These are phyloP conservation scores for Cryptoprocta ferox DNA, from an alignment of 2,797 vertebrate species.

Conservation along the genomic window DNA sequence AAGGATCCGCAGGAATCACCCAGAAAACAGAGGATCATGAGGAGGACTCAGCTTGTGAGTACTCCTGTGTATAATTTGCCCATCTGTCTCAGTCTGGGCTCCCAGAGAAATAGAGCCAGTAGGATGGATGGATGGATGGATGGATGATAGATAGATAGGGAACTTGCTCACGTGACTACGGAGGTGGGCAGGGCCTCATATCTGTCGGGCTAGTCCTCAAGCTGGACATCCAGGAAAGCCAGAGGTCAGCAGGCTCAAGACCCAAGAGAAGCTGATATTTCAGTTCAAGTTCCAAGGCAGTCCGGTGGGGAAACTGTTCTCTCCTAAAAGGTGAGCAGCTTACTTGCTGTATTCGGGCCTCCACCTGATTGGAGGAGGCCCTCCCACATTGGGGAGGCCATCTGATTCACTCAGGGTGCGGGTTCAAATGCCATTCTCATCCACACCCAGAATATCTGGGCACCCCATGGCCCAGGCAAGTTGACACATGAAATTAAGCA, in stretches of 20 bases:
- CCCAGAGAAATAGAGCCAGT: not conserved
- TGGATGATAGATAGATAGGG: no score
- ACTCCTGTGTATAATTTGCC: not conserved
- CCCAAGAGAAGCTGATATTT: not conserved
- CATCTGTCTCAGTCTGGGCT: rapidly evolving
- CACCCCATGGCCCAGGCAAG: not conserved
- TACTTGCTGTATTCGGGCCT: not conserved
- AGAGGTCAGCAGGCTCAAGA: not conserved
- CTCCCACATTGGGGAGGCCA: not conserved
- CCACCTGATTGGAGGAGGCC: not conserved
- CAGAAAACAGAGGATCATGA: not conserved
- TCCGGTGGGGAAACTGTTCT: not conserved
- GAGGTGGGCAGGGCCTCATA: no score
- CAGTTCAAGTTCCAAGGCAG: not conserved
- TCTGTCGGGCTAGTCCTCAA: not conserved
- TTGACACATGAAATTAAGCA: not conserved
- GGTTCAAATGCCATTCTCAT: not conserved
- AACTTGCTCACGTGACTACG: rapidly evolving
- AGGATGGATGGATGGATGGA: no score
- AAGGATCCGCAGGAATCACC: not conserved
- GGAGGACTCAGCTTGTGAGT: not conserved
- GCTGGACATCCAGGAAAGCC: no score
- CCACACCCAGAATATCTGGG: not conserved
- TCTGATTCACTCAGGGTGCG: not conserved
- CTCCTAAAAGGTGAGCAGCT: not conserved